These are phyloP conservation scores for Scotopteryx bipunctaria DNA, from an alignment of 2,888 invertebrate species.

Conservation along the genomic window DNA sequence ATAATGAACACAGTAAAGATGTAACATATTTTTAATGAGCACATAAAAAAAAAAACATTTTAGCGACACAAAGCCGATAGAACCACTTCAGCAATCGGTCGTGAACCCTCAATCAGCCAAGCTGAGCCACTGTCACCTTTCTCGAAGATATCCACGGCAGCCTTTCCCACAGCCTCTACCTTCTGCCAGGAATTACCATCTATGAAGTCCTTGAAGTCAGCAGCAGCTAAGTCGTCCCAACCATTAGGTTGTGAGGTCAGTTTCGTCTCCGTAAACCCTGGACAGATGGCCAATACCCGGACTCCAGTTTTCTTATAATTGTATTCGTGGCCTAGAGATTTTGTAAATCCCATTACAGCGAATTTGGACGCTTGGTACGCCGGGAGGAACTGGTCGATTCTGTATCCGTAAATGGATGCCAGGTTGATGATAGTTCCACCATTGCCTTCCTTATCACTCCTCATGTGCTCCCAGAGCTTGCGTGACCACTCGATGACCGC, in stretches of 20 bases:
- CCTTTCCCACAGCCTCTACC: slow-evolving; percentile 52
- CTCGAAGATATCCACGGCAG: slow-evolving; percentile 55
- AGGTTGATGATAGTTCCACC: slow-evolving; percentile 86
- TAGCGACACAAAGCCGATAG: slow-evolving; percentile 27
- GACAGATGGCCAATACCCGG: slow-evolving; percentile 72
- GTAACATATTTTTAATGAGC: not conserved
- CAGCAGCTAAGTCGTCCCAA: slow-evolving; percentile 40
- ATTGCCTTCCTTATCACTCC: slow-evolving; percentile 73
- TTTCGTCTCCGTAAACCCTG: slow-evolving; percentile 70
- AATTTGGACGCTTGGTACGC: slow-evolving; percentile 53
- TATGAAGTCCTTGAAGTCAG: slow-evolving; percentile 35
- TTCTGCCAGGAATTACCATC: slow-evolving; percentile 52
- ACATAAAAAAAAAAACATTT: not conserved
- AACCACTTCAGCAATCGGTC: slow-evolving; percentile 50
- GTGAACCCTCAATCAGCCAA: slow-evolving; percentile 76
- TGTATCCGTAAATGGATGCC: slow-evolving; percentile 81
- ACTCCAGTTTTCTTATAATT: slow-evolving; percentile 70
- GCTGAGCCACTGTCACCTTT: slow-evolving; percentile 76
- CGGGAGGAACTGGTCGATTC: slow-evolving; percentile 69
- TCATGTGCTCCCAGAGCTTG: slow-evolving; percentile 80
- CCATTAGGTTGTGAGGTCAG: slow-evolving; percentile 37
- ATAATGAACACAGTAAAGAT: not conserved
- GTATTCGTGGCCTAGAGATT: slow-evolving; percentile 61
- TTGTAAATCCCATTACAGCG: slow-evolving; percentile 74
- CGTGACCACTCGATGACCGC: slow-evolving; percentile 58